Conservation (phyloP, 2,888 invertebrate species). For the Norana najaformis region DNA sequence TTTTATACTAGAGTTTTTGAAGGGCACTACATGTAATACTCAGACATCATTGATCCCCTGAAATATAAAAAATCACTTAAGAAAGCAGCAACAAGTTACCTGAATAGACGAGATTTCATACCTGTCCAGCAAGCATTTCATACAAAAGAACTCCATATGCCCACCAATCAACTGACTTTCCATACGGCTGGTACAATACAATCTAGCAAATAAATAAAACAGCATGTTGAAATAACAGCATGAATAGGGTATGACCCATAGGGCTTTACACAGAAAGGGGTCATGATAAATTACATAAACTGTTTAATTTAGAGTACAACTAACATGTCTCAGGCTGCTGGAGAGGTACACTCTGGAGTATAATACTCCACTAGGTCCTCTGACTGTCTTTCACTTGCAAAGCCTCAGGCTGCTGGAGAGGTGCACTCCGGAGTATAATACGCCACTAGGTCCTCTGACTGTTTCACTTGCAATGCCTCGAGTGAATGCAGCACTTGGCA, state of each 20-base stretch:
- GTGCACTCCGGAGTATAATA: no score
- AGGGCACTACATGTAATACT: background rate
- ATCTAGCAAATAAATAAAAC: slow-evolving; percentile 70
- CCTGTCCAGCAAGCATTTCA: slow-evolving; percentile 72
- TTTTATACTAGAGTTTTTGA: background rate
- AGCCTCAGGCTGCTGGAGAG: no score
- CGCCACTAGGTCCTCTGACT: no score
- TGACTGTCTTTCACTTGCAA: no score
- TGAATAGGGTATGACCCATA: background rate
- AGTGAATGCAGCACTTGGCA: no score
- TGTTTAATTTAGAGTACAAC: no score
- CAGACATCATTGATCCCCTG: background rate
- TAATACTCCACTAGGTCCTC: no score
- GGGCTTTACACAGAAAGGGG: background rate
- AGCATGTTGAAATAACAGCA: background rate
- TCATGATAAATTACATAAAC: no score
- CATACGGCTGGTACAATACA: slow-evolving; percentile 94
- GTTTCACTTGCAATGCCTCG: no score
- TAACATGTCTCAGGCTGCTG: no score
- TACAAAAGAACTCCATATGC: slow-evolving; percentile 95
- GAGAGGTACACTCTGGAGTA: no score
- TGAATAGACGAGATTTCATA: slow-evolving; percentile 45
- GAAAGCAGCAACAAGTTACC: background rate
- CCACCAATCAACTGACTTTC: slow-evolving; percentile 99
- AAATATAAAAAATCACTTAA: background rate